These are phyloP conservation scores for Etia nguti DNA, from an alignment of 2,113 vertebrate genomes.

Conservation along the genomic window DNA sequence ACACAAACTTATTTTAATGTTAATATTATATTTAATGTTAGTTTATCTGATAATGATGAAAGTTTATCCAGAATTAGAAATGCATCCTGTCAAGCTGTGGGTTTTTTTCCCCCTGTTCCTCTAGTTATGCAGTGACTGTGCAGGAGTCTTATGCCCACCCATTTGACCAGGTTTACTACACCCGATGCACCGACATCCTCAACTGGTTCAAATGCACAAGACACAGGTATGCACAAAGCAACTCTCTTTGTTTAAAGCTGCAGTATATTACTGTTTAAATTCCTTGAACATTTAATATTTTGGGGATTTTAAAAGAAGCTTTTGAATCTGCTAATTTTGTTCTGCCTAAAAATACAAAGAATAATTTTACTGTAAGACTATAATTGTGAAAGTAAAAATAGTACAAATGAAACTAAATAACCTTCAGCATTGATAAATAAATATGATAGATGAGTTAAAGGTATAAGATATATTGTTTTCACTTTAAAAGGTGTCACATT, in stretches of 20 bases:
- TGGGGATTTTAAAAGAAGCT: background rate
- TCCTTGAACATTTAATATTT: background rate
- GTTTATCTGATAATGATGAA: background rate
- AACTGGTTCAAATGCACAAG: constrained; percentile 97
- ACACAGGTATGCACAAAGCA: constrained; percentile 73
- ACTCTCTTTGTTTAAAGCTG: background rate
- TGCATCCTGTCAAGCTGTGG: background rate
- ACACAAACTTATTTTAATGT: background rate
- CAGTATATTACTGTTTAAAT: background rate
- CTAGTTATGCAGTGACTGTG: constrained; percentile 88
- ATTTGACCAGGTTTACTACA: constrained; percentile 94
- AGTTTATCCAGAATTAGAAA: background rate
- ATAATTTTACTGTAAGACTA: background rate
- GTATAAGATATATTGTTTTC: background rate
- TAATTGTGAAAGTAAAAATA: background rate
- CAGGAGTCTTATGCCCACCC: constrained; percentile 92
- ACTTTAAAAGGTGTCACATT: background rate
- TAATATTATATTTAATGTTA: background rate
- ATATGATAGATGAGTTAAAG: background rate
- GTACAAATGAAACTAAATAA: background rate
- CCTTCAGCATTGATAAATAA: background rate
- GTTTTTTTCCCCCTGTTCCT: background rate
- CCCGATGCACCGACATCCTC: constrained; percentile 91
- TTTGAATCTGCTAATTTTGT: background rate
- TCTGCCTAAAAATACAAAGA: background rate